phyloP scores from a whole-genome alignment of 1,140 invertebrate species.

The Drosophila sulfurigaster region DNA sequence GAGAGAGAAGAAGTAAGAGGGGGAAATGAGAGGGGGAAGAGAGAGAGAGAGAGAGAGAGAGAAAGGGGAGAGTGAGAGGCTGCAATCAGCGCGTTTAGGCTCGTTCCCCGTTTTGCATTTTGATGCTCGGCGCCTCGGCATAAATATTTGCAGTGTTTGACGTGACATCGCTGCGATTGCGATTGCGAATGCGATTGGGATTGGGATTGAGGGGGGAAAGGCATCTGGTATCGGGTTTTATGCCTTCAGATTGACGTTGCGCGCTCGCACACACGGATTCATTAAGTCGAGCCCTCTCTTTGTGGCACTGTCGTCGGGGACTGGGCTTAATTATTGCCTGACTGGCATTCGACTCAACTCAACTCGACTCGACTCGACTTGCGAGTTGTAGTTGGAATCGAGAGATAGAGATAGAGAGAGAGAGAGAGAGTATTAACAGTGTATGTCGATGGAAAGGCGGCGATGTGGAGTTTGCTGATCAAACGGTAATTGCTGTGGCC shows the following conservation, averaged over 20 bases:
- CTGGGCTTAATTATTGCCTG: conserved; percentile 72
- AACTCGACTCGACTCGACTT: not conserved
- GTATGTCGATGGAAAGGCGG: conserved; percentile 17
- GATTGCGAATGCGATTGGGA: not conserved
- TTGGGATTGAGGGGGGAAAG: too few relatives aligned
- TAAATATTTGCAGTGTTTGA: conserved; percentile 83
- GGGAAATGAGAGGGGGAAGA: not conserved
- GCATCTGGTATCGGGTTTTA: conserved; percentile 44
- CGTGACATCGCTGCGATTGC: conserved; percentile 48
- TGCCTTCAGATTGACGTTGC: conserved; percentile 33
- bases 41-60: not conserved
- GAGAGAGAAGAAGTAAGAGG: conserved; percentile 4
- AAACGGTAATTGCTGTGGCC: conserved; percentile 79
- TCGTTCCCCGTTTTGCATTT: conserved; percentile 49
- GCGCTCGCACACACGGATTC: conserved; percentile 56
- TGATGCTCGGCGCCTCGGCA: conserved; percentile 49
- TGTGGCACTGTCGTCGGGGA: not conserved
- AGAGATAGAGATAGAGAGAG: too few relatives aligned
- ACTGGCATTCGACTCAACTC: conserved; percentile 43
- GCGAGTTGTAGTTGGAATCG: conserved; percentile 14
- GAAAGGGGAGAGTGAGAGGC: not conserved
- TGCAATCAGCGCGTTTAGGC: conserved; percentile 50
- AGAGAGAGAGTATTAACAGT: conserved; percentile 70
- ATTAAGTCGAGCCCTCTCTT: conserved; percentile 69
- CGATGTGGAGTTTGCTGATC: conserved; percentile 51